Conservation (phyloP, 2,888 invertebrate species). For the Lapara coniferarum region DNA sequence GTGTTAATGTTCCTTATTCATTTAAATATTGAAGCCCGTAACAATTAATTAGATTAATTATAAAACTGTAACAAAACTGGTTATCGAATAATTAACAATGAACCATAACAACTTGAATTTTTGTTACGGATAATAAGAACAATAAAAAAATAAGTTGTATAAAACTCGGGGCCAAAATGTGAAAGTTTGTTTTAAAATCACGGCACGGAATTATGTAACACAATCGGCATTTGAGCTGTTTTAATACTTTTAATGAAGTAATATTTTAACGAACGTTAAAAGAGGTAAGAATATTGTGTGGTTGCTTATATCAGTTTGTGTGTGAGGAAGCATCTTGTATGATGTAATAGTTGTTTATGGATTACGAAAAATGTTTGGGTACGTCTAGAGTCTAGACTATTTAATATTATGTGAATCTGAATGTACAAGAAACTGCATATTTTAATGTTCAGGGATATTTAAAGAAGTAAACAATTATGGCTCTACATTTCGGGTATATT, state of each 20-base stretch:
- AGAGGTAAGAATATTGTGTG: background rate
- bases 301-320: no score
- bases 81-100: background rate
- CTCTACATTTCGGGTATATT: no score
- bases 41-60: background rate
- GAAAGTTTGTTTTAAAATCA: conserved; percentile 8
- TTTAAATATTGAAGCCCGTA: no score
- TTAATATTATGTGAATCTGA: no score
- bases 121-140: conserved; percentile 6
- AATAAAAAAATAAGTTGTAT: conserved; percentile 19
- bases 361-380: no score
- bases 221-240: background rate
- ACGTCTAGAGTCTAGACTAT: no score
- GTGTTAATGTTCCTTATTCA: no score
- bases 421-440: no score
- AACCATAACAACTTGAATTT: background rate
- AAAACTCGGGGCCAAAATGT: conserved; percentile 27
- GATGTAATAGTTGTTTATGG: no score
- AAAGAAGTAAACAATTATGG: no score
- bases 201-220: background rate
- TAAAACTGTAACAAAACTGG: background rate
- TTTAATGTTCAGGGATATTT: no score
- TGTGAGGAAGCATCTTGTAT: no score
- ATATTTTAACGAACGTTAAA: background rate
- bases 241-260: background rate